Percentiles rank a stretch among this genome's conserved stretches.
These are phyloP conservation scores for Sebastes trivittatus DNA, from an alignment of 2,797 vertebrate genomes.

Conservation along the genomic window DNA sequence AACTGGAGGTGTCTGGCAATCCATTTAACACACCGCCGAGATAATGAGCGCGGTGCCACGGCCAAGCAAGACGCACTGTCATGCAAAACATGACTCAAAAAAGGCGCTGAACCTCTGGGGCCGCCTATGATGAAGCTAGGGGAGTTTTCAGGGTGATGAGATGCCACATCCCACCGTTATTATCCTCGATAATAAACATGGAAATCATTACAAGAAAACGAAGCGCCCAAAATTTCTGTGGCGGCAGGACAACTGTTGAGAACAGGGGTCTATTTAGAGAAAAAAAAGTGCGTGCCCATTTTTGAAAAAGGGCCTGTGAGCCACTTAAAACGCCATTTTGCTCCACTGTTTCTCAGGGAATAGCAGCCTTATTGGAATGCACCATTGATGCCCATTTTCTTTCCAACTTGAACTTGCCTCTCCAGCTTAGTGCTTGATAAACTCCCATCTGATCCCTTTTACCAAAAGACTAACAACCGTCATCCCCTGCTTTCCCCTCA, in stretches of 20 bases:
- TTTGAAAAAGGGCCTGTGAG: conserved; percentile 21
- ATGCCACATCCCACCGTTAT: background rate
- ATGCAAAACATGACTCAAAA: conserved; percentile 34
- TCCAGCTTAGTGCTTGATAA: conserved; percentile 30
- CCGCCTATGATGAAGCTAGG: conserved; percentile 23
- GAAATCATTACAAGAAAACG: background rate
- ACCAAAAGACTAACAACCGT: background rate
- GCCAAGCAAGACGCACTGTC: conserved; percentile 50
- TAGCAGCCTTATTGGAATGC: conserved; percentile 31
- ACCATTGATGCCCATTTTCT: conserved; percentile 38
- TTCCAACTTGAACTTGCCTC: conserved; percentile 28
- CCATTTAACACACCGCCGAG: conserved; percentile 64
- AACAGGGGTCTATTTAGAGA: background rate
- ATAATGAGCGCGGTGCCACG: conserved; percentile 57
- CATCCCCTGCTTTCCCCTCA: conserved; percentile 9
- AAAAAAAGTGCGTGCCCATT: conserved; percentile 6
- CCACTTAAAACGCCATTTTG: conserved; percentile 69
- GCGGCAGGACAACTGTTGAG: background rate
- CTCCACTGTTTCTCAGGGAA: conserved; percentile 35
- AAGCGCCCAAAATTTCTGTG: background rate
- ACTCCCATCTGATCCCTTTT: conserved; percentile 39
- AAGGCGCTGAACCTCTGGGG: conserved; percentile 13
- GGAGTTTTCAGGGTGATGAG: conserved; percentile 21
- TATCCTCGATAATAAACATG: background rate
- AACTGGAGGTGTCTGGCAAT: conserved; percentile 65